These are phyloP conservation scores for Sebastes taczanowskii DNA, from an alignment of 2,797 vertebrate genomes.

Conservation along the genomic window DNA sequence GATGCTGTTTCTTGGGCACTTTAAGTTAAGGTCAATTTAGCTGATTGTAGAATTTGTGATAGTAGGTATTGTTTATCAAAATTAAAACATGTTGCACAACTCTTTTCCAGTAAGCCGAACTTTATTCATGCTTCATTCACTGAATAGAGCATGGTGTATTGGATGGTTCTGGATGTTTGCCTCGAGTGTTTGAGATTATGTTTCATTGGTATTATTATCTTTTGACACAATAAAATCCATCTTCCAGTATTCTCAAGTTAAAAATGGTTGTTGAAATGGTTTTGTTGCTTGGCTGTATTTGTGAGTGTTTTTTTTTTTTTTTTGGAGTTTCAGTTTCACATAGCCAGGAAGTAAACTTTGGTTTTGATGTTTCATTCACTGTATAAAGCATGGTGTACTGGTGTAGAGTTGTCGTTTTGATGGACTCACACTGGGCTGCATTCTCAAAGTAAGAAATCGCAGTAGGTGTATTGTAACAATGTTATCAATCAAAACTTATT, in stretches of 20 bases:
- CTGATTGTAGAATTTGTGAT: background rate
- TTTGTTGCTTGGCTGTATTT: background rate
- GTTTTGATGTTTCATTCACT: too few relatives aligned
- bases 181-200: slow-evolving; percentile 38
- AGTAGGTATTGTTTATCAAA: background rate
- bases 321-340: background rate
- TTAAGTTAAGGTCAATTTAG: background rate
- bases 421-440: background rate
- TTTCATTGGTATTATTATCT: slow-evolving; percentile 61
- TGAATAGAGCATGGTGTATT: background rate
- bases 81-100: background rate
- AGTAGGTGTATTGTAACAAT: background rate
- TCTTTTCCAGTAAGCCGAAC: background rate
- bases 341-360: background rate
- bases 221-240: slow-evolving; percentile 23
- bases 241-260: background rate
- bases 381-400: too few relatives aligned
- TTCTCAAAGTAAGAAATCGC: background rate
- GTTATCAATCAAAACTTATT: background rate
- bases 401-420: too few relatives aligned
- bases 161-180: slow-evolving; percentile 11
- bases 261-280: background rate
- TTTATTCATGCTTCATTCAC: background rate
- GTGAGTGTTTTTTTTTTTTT: background rate
- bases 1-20: background rate